phyloP scores from a whole-genome alignment of 1,140 invertebrate genomes.

The Pseudachorutes palmiensis region DNA sequence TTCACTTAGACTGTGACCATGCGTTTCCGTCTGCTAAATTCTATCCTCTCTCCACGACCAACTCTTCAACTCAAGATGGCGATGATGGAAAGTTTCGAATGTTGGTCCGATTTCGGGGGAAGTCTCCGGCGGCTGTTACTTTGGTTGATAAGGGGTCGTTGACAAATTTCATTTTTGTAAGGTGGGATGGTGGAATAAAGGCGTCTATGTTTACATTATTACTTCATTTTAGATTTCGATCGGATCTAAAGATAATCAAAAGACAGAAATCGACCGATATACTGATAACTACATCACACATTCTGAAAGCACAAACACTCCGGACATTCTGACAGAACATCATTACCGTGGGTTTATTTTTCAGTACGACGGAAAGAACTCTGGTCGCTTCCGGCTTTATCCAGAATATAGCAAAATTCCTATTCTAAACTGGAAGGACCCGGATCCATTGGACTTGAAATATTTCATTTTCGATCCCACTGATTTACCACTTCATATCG shows the following conservation, averaged over 20 bases:
- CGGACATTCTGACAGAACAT: constrained; percentile 15
- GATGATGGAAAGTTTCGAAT: constrained; percentile 20
- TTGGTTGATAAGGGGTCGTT: not conserved
- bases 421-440: constrained; percentile 24
- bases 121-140: constrained; percentile 16
- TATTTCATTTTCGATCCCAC: too few species aligned
- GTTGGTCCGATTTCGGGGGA: constrained; percentile 24
- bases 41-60: not conserved
- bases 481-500: too few species aligned
- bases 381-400: constrained; percentile 3
- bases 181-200: too few species aligned
- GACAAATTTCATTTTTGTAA: constrained; percentile 3
- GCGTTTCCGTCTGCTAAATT: not conserved
- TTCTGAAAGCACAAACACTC: constrained; percentile 13
- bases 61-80: constrained; percentile 4
- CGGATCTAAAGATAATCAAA: constrained; percentile 21
- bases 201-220: too few species aligned
- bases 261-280: constrained; percentile 25
- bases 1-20: constrained; percentile 8
- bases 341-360: constrained; percentile 29
- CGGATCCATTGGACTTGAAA: too few species aligned
- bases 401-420: constrained; percentile 26
- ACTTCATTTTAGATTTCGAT: constrained; percentile 26
- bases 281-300: not conserved
- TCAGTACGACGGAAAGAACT: constrained; percentile 20